Evolutionary conservation across 2,888 invertebrate genomes (phyloP).

Genomic region (Sinohyriopsis cumingii): DNA sequence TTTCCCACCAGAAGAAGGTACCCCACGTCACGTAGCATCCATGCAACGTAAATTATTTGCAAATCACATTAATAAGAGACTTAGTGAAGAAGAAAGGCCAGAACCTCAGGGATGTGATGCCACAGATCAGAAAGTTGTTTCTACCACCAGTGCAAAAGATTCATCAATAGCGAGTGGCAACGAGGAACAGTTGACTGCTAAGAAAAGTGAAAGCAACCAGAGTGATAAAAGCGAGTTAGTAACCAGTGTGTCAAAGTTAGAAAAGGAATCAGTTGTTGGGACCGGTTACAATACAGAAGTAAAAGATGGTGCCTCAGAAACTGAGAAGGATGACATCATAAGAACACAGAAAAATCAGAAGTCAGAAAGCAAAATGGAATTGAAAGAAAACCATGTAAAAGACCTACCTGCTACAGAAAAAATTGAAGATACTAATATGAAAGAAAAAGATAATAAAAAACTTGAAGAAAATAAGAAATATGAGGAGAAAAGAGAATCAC

Average conservation of each 20-base stretch:
- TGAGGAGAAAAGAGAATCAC: background rate
- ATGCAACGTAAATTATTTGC: conserved; percentile 55
- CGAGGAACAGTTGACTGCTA: no score
- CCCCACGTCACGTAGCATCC: conserved; percentile 47
- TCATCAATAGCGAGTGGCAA: background rate
- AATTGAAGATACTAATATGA: conserved; percentile 5
- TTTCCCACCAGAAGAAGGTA: conserved; percentile 52
- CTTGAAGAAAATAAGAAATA: background rate
- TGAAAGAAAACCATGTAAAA: conserved; percentile 2
- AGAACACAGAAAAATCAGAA: background rate
- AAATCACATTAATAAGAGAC: conserved; percentile 30
- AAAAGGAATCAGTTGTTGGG: no score
- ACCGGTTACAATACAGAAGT: background rate
- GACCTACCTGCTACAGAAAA: conserved; percentile 4
- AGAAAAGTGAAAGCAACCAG: no score
- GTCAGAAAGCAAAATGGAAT: background rate
- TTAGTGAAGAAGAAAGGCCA: conserved; percentile 36
- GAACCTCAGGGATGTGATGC: conserved; percentile 23
- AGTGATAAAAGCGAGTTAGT: no score
- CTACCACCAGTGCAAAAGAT: no score
- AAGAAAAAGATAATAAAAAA: conserved; percentile 4
- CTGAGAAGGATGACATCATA: background rate
- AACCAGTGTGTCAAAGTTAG: no score
- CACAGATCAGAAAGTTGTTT: background rate
- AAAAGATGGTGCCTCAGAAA: background rate